Evolutionary conservation across 1,140 invertebrate genomes (phyloP).

Genomic region (Asbolus verrucosus): DNA sequence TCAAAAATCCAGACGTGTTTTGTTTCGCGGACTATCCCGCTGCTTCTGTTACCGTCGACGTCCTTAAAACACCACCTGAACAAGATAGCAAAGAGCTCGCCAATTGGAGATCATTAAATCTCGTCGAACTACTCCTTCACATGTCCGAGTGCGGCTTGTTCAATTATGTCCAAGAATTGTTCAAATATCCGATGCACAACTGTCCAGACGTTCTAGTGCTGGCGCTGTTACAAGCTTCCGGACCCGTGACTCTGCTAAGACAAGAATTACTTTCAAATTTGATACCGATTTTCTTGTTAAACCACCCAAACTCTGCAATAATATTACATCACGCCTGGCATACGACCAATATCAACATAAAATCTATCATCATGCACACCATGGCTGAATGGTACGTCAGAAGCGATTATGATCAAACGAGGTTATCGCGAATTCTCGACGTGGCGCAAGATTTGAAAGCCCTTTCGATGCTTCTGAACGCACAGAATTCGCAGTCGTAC

Average conservation of each 20-base stretch:
- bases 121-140: conserved; percentile 88
- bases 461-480: conserved; percentile 91
- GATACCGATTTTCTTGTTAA: conserved; percentile 92
- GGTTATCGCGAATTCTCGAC: conserved; percentile 94
- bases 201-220: conserved; percentile 94
- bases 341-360: conserved; percentile 77
- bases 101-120: conserved; percentile 91
- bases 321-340: conserved; percentile 97
- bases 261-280: conserved; percentile 88
- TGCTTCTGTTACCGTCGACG: conserved; percentile 86
- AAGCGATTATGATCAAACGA: conserved; percentile 91
- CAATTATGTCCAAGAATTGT: conserved; percentile 86
- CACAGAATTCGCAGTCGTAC: conserved; percentile 89
- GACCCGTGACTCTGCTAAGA: conserved; percentile 78
- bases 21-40: conserved; percentile 93
- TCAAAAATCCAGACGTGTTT: conserved; percentile 94
- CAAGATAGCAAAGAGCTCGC: conserved; percentile 91
- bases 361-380: conserved; percentile 92
- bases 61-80: conserved; percentile 93
- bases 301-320: conserved; percentile 94
- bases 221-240: conserved; percentile 86
- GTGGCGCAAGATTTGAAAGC: conserved; percentile 98
- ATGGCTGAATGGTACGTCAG: conserved; percentile 98
- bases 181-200: conserved; percentile 92
- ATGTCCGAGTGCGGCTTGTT: conserved; percentile 89